Evolutionary conservation across 1,140 invertebrate species (phyloP), one percentile per base, ranked within the genome.

Genomic region (Geopemphigus sp.): DNA sequence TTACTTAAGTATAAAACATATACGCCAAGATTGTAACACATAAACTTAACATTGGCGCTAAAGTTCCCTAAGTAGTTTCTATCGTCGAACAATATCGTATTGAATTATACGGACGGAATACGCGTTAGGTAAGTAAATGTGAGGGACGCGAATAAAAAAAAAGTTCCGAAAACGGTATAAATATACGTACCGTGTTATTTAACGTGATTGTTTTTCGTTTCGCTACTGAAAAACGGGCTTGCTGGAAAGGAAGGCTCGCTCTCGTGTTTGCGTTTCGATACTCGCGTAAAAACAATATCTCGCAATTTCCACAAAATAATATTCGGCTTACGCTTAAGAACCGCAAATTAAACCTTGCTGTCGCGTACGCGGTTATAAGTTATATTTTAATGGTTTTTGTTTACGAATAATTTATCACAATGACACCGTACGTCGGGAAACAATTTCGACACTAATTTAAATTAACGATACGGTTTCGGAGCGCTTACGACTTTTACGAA

Each of bases 381-480:
- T 47, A 47, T 45, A 12, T 26, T 70, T 26, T 70, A 70, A 70
- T 70, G 24, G 45, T 70, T 53, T 70, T 50, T 17, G 45, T 47
- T 70, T 11, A n/a, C 50, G 15, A 53, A 70, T 70, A 53, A 70
- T 70, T 70, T 50, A 70, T 70, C 22, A 70, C 47, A 70, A 26
- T 70, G 45, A 50, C 45, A 54, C 15, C 24, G 8, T 29, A 54
- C 19, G 24, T 53, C 50, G 26, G 54, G 8, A 72, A 53, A 32
- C 47, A 53, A 72, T 72, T 72, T 72, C 22, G 24, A 29, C 24
- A 29, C 5, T 70, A 72, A 72, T 72, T 72, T n/a, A 54, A 72
- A 72, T 72, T 72, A 72, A 72, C 29, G 24, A 72, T 54, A 54
- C 10, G 26, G 68, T 54, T 29, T 54, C 14, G 11, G 47, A 17